Evolutionary conservation across 2,888 invertebrate species (phyloP), one percentile per base, ranked within the genome.

Genomic region (Amorpha juglandis): DNA sequence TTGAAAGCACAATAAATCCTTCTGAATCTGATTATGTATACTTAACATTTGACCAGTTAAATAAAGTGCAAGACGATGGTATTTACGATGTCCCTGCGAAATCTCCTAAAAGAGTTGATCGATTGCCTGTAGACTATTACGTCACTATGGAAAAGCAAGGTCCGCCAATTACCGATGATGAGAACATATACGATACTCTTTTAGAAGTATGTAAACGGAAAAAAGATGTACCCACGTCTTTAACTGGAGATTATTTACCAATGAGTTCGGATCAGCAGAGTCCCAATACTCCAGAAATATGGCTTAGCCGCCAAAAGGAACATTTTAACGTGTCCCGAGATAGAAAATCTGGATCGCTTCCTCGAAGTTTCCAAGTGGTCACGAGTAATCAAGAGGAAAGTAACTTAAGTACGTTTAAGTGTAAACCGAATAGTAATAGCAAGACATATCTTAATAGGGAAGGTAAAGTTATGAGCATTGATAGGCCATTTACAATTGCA

Each of bases 341-440:
- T 64, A 95, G 95, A 79, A 97, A 97, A 83, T 95, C 96, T 14
- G 97, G 97, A 27, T 97, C 97, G 0, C 84, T 97, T 65, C 97
- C 97, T 0, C 93, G 97, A 74, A 97, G 97, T 77, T 97, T 97
- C 76, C 97, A 97, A 86, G 94, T 95, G 38, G 90, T 94, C 53
- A 93, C 95, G 2, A 94, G 94, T 74, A 93, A 92, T 64, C 94
- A 90, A 72, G 93, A 94, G 50, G 93, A 94, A 35, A 86, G 77
- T 62, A 88, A 87, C 70, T 80, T 86, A 66, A 90, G 80, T 63
- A 84, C 89, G 16, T 89, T 89, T 80, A 91, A 91, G 88, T 89
- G 84, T 82, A 89, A 90, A 82, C 88, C 90, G 68, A 89, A 88
- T 78, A 81, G 87, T 69, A 92, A 87, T 68, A 91, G 88, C 67